Conservation (phyloP, 2,113 vertebrate species). For the Leucosticte australis region DNA sequence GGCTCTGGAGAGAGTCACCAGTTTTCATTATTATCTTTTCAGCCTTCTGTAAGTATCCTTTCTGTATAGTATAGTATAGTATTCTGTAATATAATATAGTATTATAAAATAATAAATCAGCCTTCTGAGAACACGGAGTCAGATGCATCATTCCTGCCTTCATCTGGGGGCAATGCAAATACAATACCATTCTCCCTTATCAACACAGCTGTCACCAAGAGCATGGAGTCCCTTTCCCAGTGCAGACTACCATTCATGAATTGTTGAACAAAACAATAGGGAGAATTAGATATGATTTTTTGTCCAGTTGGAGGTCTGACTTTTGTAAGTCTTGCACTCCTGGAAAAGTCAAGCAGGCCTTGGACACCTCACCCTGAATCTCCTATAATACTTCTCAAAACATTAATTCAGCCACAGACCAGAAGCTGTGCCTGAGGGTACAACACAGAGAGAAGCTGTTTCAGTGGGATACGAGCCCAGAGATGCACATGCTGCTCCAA, state of each 20-base stretch:
- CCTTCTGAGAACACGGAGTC: not conserved
- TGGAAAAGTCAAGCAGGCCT: not conserved
- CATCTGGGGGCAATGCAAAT: not conserved
- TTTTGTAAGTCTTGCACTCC: not conserved
- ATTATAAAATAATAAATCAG: too few species aligned
- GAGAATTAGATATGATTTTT: not conserved
- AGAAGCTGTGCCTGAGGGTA: not conserved
- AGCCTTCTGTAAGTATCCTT: too few species aligned
- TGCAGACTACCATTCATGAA: not conserved
- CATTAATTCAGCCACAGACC: not conserved
- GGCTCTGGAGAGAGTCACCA: accelerated
- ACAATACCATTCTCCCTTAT: not conserved
- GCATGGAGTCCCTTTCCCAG: not conserved
- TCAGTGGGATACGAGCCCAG: not conserved
- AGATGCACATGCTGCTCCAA: not conserved
- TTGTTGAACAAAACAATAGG: not conserved
- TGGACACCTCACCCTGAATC: not conserved
- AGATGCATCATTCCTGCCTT: not conserved
- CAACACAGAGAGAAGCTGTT: not conserved
- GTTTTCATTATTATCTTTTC: too few species aligned
- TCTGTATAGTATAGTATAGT: too few species aligned
- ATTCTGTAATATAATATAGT: too few species aligned
- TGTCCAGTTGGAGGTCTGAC: not conserved
- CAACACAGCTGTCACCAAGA: not conserved
- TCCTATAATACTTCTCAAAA: not conserved